Base-by-base conservation (phyloP, 1,140 invertebrate species). In the Macrostomum lignano region DNA sequence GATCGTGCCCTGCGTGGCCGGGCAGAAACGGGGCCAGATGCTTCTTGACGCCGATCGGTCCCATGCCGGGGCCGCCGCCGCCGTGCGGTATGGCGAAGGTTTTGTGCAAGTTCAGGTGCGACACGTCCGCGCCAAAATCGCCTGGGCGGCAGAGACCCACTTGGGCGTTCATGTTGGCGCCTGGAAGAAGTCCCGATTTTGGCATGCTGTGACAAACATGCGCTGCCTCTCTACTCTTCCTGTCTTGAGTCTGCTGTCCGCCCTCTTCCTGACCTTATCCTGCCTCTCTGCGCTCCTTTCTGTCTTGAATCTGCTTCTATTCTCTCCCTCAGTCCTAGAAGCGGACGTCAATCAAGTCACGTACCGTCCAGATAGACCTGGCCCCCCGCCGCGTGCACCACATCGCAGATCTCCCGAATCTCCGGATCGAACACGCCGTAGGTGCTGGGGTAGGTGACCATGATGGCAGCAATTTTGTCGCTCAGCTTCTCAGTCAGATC, bases 111-210 rank as follows among this genome's bases (percentile, higher is more conserved):
- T 94, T 93, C 26, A 98, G 62, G 67, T 96, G 88, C 0, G 81
- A 93, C 0, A 96, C 84, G 52, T 98, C 88, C 38, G 81, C 79
- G 3, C 88, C 88, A 52, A 88, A 94, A 52, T 96, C 86, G 11
- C 82, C 86, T 1, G 88, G 88, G 28, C 86, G 65, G 50, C 86
- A 94, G 0, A 96, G 60, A 9, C 82, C 88, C 25, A 91, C 81
- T 64, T 96, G 88, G 2, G 91, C 91, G 53, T 98, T 98, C 81
- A 98, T 93, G 47, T 96, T 98, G n/a, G 91, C 91, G 2, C n/a
- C n/a, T n/a, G n/a, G n/a, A n/a, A n/a, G n/a, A n/a, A n/a, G n/a
- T n/a, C n/a, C n/a, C n/a, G n/a, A n/a, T n/a, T n/a, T n/a, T n/a
- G n/a, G n/a, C n/a, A n/a, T n/a, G n/a, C n/a, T n/a, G n/a, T n/a